Conservation (phyloP, 2,797 vertebrate species). For the Eulemur albifrons region DNA sequence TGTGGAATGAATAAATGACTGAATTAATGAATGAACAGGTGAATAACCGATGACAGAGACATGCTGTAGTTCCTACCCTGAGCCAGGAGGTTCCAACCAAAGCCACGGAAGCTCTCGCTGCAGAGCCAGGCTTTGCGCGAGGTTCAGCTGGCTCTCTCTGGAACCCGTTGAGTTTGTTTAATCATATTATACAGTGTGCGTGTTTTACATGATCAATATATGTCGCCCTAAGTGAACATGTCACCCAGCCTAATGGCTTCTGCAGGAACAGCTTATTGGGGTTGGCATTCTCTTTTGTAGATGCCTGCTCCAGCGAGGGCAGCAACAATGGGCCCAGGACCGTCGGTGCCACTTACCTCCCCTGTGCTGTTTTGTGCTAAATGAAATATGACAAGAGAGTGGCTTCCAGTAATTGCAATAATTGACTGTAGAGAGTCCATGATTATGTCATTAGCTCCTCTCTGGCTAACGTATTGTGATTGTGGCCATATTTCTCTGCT, state of each 20-base stretch:
- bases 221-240: constrained; percentile 60
- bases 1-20: neutral
- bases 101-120: neutral
- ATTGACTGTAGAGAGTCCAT: constrained; percentile 81
- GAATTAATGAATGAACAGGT: neutral
- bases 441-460: constrained; percentile 80
- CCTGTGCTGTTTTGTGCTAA: constrained; percentile 75
- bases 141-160: constrained; percentile 7
- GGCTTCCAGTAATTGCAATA: constrained; percentile 82
- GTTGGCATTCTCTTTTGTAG: constrained; percentile 71
- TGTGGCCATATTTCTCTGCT: constrained; percentile 64
- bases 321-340: constrained; percentile 47
- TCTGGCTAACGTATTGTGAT: constrained; percentile 67
- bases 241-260: constrained; percentile 74
- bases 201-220: constrained; percentile 67
- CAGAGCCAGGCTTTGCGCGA: neutral
- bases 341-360: constrained; percentile 68
- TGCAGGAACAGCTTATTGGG: constrained; percentile 46
- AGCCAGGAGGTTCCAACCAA: neutral
- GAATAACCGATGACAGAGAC: neutral
- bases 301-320: constrained; percentile 55
- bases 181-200: constrained; percentile 45
- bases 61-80: neutral
- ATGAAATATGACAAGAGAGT: constrained; percentile 84
- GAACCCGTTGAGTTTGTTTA: constrained; percentile 47